phyloP scores from a whole-genome alignment of 2,113 vertebrate species.

The Prietella phreatophila region DNA sequence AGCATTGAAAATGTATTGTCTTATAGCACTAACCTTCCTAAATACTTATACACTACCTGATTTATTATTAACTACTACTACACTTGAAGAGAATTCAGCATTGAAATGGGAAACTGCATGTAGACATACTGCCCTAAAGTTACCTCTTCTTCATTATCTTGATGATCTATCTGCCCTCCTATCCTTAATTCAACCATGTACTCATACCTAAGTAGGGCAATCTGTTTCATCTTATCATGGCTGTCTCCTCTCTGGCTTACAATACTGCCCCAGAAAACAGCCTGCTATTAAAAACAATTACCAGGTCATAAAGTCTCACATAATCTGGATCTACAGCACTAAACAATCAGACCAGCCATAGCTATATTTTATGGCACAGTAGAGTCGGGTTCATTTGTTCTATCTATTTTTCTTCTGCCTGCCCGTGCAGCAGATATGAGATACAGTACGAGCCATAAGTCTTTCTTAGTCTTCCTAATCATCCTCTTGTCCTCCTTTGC shows the following conservation, averaged over 20 bases:
- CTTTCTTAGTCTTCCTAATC: constrained; percentile 16
- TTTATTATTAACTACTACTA: not conserved
- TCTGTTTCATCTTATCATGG: constrained; percentile 24
- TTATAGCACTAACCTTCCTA: not conserved
- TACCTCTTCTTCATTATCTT: not conserved
- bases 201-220: not conserved
- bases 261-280: constrained; percentile 15
- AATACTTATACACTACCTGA: not conserved
- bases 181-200: not conserved
- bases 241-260: constrained; percentile 8
- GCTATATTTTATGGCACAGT: not conserved
- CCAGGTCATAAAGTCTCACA: constrained; percentile 17
- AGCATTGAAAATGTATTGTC: not conserved
- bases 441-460: not conserved
- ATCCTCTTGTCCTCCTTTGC: not conserved
- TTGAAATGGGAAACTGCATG: not conserved
- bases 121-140: not conserved
- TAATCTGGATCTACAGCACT: not conserved
- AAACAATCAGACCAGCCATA: not conserved
- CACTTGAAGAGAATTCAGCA: not conserved
- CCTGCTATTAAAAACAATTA: constrained; percentile 33
- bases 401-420: not conserved
- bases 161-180: not conserved
- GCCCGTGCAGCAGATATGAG: not conserved
- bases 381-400: not conserved